Percentiles rank a stretch among this genome's conserved stretches.
Evolutionary conservation across 35 echinoderm and acorn worm species (phyloP).

Genomic region (Amphiura filiformis): DNA sequence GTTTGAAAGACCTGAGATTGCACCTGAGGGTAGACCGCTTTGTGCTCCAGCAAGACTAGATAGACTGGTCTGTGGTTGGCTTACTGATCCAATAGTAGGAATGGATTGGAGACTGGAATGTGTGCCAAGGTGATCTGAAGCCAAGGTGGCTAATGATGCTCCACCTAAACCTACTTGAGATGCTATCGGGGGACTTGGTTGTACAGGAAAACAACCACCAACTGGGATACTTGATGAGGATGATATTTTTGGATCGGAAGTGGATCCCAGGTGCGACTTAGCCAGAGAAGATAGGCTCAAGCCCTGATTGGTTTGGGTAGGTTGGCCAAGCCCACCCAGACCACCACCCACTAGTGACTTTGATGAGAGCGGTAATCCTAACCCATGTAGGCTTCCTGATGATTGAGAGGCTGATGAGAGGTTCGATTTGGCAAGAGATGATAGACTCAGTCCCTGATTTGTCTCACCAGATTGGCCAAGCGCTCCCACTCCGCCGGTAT

Average conservation of each 20-base stretch:
- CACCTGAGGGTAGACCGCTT: not conserved
- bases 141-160: slow-evolving; percentile 2
- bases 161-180: not conserved
- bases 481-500: no score
- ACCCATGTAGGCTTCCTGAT: not conserved
- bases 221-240: no score
- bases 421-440: not conserved
- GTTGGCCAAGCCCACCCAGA: no score
- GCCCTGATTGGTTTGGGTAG: not conserved
- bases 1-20: not conserved
- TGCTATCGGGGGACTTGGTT: not conserved
- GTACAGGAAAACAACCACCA: not conserved
- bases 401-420: not conserved
- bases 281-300: not conserved
- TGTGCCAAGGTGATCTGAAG: not conserved
- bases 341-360: not conserved
- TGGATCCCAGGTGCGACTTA: not conserved
- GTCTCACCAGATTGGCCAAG: not conserved
- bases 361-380: not conserved
- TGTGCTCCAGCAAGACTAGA: not conserved
- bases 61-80: not conserved
- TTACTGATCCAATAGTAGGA: not conserved
- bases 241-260: no score
- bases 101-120: not conserved
- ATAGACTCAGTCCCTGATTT: not conserved